These are phyloP conservation scores for Rousettus madagascariensis DNA, from an alignment of 2,797 vertebrate species.

Conservation along the genomic window DNA sequence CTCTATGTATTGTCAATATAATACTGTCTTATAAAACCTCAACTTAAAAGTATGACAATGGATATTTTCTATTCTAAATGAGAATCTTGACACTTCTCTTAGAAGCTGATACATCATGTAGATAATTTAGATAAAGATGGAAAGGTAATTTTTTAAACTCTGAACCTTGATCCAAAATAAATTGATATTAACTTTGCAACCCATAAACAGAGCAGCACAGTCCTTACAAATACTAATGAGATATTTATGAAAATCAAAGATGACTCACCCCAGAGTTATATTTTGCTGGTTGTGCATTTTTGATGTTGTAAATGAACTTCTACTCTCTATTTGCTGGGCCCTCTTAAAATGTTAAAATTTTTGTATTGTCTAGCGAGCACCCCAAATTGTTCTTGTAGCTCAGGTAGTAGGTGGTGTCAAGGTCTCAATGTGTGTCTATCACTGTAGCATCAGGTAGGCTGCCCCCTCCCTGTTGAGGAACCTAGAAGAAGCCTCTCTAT, in stretches of 20 bases:
- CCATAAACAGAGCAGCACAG: conserved; percentile 13
- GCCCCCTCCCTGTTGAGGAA: neutral
- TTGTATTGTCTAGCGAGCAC: neutral
- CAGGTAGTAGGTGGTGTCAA: neutral
- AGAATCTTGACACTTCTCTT: neutral
- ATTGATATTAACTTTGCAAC: neutral
- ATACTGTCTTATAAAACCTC: neutral
- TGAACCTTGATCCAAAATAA: neutral
- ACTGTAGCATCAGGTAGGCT: neutral
- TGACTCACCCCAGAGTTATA: neutral
- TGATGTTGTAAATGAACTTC: neutral
- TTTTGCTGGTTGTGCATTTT: neutral
- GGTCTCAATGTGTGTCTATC: neutral
- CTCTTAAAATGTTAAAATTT: neutral
- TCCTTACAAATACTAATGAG: neutral
- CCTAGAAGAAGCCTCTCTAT: neutral
- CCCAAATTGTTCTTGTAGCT: neutral
- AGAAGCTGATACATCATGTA: neutral
- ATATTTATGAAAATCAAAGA: neutral
- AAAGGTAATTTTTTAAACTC: neutral
- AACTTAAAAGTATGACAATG: neutral
- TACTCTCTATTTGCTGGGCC: neutral
- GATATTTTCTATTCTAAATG: neutral
- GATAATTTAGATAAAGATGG: neutral
- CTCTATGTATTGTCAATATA: neutral